Evolutionary conservation across 2,113 vertebrate species (phyloP).

Genomic region (Macaca nemestrina): DNA sequence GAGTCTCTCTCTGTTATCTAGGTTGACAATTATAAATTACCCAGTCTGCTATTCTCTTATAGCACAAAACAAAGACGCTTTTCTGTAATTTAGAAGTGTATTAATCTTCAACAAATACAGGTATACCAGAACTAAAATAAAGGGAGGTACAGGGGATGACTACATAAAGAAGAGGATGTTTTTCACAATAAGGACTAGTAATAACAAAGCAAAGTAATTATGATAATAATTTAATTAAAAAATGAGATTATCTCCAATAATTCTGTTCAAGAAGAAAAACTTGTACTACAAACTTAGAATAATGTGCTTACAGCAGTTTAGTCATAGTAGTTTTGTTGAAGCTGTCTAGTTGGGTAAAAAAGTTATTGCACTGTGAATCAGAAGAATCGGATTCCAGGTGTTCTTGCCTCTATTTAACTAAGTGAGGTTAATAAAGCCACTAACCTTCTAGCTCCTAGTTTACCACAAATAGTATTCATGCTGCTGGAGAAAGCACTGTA

Average conservation of each 20-base stretch:
- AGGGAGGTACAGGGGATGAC: not conserved
- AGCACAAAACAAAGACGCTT: not conserved
- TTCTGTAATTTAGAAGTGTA: not conserved
- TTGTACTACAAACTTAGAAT: not conserved
- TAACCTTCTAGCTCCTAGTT: not conserved
- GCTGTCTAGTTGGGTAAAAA: not conserved
- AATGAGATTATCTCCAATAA: not conserved
- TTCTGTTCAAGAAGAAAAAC: not conserved
- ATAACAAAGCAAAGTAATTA: not conserved
- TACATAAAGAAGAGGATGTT: not conserved
- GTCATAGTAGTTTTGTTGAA: not conserved
- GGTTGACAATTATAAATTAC: not conserved
- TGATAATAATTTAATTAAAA: slow-evolving; percentile 29
- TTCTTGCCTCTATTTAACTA: not conserved
- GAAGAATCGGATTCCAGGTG: not conserved
- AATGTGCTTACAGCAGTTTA: not conserved
- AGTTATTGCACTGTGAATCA: not conserved
- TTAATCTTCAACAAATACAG: not conserved
- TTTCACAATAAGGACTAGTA: not conserved
- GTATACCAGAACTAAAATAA: not conserved
- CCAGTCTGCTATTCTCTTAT: not conserved
- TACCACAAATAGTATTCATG: not conserved
- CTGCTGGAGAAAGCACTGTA: not conserved
- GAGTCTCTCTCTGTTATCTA: not conserved
- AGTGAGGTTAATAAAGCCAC: not conserved